Conservation (phyloP, 1,140 invertebrate genomes). For the Nephila pilipes region DNA sequence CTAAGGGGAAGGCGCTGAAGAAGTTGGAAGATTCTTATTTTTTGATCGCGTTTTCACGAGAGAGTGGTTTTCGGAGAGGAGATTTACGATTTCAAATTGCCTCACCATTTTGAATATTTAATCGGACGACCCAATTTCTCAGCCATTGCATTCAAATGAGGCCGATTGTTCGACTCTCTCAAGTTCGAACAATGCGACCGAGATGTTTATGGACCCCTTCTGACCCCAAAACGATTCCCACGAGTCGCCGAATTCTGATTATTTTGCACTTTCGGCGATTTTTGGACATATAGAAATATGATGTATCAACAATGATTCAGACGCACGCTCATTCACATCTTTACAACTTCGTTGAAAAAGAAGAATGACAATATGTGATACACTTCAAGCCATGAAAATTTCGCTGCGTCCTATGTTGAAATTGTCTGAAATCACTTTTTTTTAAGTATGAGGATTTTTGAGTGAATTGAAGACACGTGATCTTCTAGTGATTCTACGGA, state of each 20-base stretch:
- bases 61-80: constrained; percentile 53
- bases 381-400: background rate
- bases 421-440: background rate
- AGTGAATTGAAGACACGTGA: background rate
- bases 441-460: background rate
- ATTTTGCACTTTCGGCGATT: constrained; percentile 17
- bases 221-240: constrained; percentile 67
- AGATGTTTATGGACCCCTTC: constrained; percentile 62
- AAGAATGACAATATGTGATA: constrained; percentile 35
- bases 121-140: constrained; percentile 70
- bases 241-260: constrained; percentile 36
- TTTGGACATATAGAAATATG: background rate
- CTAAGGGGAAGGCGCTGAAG: background rate
- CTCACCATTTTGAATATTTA: constrained; percentile 70
- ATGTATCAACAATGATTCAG: background rate
- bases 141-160: constrained; percentile 74
- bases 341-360: constrained; percentile 12
- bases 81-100: constrained; percentile 69
- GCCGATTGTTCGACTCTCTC: constrained; percentile 64
- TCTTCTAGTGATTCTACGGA: background rate
- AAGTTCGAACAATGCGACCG: constrained; percentile 71
- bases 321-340: background rate
- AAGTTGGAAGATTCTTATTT: constrained; percentile 36
- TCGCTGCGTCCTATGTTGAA: background rate
- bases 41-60: constrained; percentile 54